Percentiles rank a stretch among this genome's conserved stretches.
These are phyloP conservation scores for Crocidura indochinensis DNA, from an alignment of 2,797 vertebrate species.

Conservation along the genomic window DNA sequence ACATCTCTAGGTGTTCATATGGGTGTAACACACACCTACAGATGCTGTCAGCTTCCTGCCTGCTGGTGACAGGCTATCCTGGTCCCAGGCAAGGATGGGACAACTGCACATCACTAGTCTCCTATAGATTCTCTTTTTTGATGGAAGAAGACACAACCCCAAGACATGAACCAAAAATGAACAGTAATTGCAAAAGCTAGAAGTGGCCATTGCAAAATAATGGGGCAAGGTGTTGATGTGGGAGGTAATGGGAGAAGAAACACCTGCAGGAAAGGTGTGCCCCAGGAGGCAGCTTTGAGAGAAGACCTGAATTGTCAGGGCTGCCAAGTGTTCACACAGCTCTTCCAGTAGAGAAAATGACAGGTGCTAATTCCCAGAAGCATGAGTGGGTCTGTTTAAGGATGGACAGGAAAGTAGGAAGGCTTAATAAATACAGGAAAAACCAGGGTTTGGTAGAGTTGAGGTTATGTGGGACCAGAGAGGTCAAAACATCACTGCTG, in stretches of 20 bases:
- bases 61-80: neutral
- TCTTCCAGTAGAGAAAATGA: neutral
- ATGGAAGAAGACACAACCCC: neutral
- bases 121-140: constrained; percentile 15
- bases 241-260: neutral
- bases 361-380: neutral
- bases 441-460: too few species aligned
- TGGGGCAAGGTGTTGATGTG: neutral
- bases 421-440: neutral
- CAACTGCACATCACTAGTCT: neutral
- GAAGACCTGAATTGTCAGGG: neutral
- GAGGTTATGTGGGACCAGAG: neutral
- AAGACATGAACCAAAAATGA: neutral
- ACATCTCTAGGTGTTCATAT: neutral
- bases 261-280: neutral
- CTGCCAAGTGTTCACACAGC: neutral
- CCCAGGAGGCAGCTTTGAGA: neutral
- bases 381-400: neutral
- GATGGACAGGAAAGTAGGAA: neutral
- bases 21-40: neutral
- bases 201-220: neutral
- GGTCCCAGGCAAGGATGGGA: neutral
- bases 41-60: neutral
- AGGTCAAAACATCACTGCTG: too few species aligned
- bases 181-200: neutral